phyloP scores from a whole-genome alignment of 2,888 invertebrate species.

The Nemotelus pantherinus region DNA sequence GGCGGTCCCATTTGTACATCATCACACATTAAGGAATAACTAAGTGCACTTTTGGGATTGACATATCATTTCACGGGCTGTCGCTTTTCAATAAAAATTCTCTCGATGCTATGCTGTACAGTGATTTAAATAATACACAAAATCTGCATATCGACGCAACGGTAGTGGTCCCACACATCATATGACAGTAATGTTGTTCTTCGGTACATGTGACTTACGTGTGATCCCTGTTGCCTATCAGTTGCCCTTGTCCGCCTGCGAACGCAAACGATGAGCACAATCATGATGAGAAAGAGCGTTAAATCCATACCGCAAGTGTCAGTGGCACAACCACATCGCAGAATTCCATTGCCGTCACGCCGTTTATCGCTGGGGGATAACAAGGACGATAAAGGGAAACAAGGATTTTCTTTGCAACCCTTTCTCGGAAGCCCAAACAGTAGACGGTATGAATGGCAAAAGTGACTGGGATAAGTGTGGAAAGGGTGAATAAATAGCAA shows the following conservation, averaged over 20 bases:
- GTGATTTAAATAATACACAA: constrained; percentile 45
- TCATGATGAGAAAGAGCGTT: constrained; percentile 15
- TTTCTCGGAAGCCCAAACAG: constrained; percentile 17
- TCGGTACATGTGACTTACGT: constrained; percentile 17
- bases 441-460: background rate
- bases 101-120: constrained; percentile 3
- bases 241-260: constrained; percentile 1
- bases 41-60: constrained; percentile 61
- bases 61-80: constrained; percentile 67
- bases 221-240: constrained; percentile 18
- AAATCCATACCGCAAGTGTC: constrained; percentile 38
- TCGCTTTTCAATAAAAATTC: constrained; percentile 66
- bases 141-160: constrained; percentile 49
- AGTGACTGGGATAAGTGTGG: background rate
- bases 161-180: constrained; percentile 32
- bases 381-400: constrained; percentile 44
- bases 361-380: constrained; percentile 46
- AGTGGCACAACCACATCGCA: constrained; percentile 39
- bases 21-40: constrained; percentile 27
- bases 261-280: background rate
- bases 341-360: constrained; percentile 39
- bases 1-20: background rate
- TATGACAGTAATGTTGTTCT: constrained; percentile 38
- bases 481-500: background rate
- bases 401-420: constrained; percentile 38